Percentiles rank a stretch among this genome's conserved stretches.
Evolutionary conservation across 2,113 vertebrate genomes (phyloP).

Genomic region (Saguinus imperator): DNA sequence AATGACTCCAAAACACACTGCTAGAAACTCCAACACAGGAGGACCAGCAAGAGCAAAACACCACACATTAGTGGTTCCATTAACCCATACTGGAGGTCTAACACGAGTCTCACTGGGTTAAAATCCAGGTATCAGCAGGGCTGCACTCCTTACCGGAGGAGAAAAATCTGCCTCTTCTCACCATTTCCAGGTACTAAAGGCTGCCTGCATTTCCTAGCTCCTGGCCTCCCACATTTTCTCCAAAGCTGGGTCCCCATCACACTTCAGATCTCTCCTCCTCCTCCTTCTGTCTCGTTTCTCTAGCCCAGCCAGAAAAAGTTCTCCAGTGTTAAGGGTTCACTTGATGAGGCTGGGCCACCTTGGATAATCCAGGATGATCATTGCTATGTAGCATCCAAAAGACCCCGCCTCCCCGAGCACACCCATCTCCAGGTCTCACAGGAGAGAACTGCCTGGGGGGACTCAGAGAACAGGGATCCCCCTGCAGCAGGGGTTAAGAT

Average conservation of each 20-base stretch:
- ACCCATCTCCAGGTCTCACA: not conserved
- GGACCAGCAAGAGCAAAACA: fast-evolving
- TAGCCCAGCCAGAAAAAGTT: not conserved
- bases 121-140: not conserved
- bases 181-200: not conserved
- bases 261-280: not conserved
- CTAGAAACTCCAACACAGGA: no score
- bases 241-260: not conserved
- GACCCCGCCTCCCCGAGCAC: fast-evolving
- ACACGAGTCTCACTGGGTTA: not conserved
- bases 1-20: fast-evolving
- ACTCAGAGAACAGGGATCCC: not conserved
- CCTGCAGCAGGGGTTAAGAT: not conserved
- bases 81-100: fast-evolving
- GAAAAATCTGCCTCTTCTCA: not conserved
- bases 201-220: not conserved
- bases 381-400: not conserved
- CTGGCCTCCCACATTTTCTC: not conserved
- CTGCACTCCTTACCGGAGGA: fast-evolving
- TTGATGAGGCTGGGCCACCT: not conserved
- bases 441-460: not conserved
- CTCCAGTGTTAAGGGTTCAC: not conserved
- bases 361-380: not conserved
- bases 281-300: not conserved
- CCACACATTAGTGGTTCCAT: fast-evolving